These are phyloP conservation scores for Coregonus clupeaformis DNA, from an alignment of 2,113 vertebrate species.

Conservation along the genomic window DNA sequence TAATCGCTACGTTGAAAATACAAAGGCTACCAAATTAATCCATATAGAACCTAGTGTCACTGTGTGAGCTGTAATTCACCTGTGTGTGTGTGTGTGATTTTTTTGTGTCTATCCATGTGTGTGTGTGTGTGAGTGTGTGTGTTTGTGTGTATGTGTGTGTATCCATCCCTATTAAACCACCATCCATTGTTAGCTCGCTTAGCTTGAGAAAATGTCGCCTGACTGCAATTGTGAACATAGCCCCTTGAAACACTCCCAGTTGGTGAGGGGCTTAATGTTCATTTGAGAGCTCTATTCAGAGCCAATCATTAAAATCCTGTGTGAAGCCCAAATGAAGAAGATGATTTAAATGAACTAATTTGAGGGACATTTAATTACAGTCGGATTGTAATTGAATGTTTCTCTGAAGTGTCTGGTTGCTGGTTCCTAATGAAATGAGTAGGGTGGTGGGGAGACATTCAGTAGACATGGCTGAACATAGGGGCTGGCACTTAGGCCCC, in stretches of 20 bases:
- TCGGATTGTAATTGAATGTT: conserved; percentile 70
- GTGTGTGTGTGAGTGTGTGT: neutral
- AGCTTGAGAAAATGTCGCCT: conserved; percentile 62
- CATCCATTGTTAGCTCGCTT: conserved; percentile 42
- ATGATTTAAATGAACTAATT: conserved; percentile 73
- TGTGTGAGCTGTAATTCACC: conserved; percentile 27
- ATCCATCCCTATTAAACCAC: neutral
- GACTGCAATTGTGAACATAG: conserved; percentile 50
- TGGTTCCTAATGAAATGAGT: conserved; percentile 67
- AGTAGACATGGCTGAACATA: neutral
- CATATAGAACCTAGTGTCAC: neutral
- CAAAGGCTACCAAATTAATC: conserved; percentile 8
- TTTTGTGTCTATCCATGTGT: neutral
- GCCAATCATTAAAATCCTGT: conserved; percentile 50
- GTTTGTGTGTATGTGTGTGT: neutral
- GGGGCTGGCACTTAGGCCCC: neutral
- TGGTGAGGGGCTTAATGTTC: conserved; percentile 53
- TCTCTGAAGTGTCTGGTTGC: conserved; percentile 62
- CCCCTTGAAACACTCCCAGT: conserved; percentile 51
- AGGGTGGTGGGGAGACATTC: neutral
- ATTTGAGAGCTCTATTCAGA: conserved; percentile 41
- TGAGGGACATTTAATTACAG: conserved; percentile 72
- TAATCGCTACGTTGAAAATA: conserved; percentile 28
- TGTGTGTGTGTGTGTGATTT: neutral
- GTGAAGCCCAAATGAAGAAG: conserved; percentile 61